Conservation (phyloP, 2,888 invertebrate species). For the Allolobophora icterica region DNA sequence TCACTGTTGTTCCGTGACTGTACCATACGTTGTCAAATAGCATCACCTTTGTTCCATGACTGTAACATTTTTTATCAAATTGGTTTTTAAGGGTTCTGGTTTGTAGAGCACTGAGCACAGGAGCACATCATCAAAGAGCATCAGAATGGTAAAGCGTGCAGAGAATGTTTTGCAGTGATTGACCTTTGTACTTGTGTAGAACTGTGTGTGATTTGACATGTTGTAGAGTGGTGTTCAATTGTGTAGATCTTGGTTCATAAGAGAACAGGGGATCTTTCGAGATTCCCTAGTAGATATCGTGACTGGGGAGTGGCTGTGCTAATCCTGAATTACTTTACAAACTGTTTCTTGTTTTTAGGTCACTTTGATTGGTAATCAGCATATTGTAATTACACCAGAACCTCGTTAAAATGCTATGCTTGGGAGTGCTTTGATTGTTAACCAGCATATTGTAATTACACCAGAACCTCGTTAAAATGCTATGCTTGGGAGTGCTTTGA, state of each 20-base stretch:
- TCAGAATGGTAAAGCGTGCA: not conserved
- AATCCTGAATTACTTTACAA: not conserved
- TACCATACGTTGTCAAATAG: too few species aligned
- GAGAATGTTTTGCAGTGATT: not conserved
- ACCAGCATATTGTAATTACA: too few species aligned
- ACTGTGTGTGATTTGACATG: not conserved
- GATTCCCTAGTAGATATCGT: slow-evolving; percentile 1
- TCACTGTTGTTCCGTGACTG: too few species aligned
- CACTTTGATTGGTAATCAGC: not conserved
- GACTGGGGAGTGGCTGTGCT: not conserved
- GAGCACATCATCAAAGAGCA: not conserved
- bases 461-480: too few species aligned
- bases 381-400: too few species aligned
- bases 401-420: too few species aligned
- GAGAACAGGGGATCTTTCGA: not conserved
- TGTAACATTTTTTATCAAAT: not conserved
- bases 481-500: too few species aligned
- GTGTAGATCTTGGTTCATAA: not conserved
- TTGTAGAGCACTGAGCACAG: not conserved
- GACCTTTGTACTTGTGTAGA: slow-evolving; percentile 11
- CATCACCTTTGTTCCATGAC: too few species aligned
- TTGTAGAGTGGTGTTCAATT: not conserved
- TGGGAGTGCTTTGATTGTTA: too few species aligned
- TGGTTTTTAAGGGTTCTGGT: not conserved
- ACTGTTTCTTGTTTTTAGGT: not conserved